Conservation (phyloP, 2,113 vertebrate species). For the Platichthys flesus region DNA sequence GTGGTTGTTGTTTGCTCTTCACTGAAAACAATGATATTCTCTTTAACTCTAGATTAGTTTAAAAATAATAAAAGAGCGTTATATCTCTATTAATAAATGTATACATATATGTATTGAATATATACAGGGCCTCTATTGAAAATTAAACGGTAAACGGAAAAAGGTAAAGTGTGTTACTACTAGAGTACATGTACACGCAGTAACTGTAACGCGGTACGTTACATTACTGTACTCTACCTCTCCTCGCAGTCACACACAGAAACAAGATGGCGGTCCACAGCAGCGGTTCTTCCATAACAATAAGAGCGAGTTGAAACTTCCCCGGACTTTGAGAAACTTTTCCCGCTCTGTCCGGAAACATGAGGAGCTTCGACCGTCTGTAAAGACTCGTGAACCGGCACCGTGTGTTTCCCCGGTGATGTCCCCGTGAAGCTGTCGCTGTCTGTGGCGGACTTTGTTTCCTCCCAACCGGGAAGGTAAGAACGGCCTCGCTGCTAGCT, state of each 20-base stretch:
- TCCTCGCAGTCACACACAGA: neutral
- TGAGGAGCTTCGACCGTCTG: neutral
- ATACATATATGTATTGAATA: too few species aligned
- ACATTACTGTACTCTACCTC: neutral
- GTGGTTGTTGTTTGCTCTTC: too few species aligned
- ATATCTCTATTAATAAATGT: too few species aligned
- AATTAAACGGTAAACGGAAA: too few species aligned
- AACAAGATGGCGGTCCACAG: slow-evolving; percentile 67
- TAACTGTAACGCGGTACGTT: neutral
- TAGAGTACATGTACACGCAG: neutral
- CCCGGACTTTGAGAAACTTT: slow-evolving; percentile 35
- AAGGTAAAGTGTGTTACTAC: neutral
- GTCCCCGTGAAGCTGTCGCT: slow-evolving; percentile 11
- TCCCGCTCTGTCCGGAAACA: neutral
- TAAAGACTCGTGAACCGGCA: neutral
- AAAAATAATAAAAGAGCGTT: too few species aligned
- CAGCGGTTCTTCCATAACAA: slow-evolving; percentile 25
- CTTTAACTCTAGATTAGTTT: too few species aligned
- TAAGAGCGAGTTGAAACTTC: slow-evolving; percentile 40
- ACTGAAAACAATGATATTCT: too few species aligned
- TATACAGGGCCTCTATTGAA: too few species aligned
- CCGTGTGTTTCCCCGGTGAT: slow-evolving; percentile 11
- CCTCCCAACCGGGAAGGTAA: slow-evolving; percentile 31
- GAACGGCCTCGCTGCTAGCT: slow-evolving; percentile 28
- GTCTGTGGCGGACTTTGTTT: slow-evolving; percentile 21